Evolutionary conservation across 2,888 invertebrate genomes (phyloP), one percentile per base, ranked within the genome.

Genomic region (Eristalis arbustorum): DNA sequence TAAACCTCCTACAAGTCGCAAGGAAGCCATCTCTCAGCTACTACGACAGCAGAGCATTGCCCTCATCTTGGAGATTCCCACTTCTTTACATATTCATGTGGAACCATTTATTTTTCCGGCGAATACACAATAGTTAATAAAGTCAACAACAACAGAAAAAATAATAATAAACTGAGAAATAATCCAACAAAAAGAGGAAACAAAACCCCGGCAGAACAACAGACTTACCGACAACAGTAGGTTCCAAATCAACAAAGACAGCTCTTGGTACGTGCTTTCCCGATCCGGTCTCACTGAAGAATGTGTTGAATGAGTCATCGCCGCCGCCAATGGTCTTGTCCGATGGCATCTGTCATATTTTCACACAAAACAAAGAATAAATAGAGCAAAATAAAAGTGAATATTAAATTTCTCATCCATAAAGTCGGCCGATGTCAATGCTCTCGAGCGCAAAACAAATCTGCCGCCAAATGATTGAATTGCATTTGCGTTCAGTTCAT

Each of bases 241-340:
- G 98, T 92, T 98, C 98, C 90, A 98, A 94, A 91, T 98, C 98
- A 8, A 98, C 97, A 91, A 98, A 97, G 56, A 98, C 96, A 0
- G 96, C 97, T 73, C 98, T 94, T 0, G 98, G 98, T 31, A 98
- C 98, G 91, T 98, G 97, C 91, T 98, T 96, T 28, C 96, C 96
- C 0, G 95, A 89, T 25, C 92, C 91, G 14, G 96, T 96, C 91
- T 96, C 96, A 88, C 95, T 95, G 93, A 96, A 96, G 93, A 96
- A 96, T 11, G 96, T 96, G 92, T 96, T 96, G 92, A 96, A 96
- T 74, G 95, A 95, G 92, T 96, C 96, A 90, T 96, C 96, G 62
- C 95, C 96, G 4, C 95, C 95, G 22, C 96, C 96, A 89, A 96
- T 93, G 28, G 95, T 95, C 92, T 95, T 95, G 93, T 98, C 97